These are phyloP conservation scores for Dermatophagoides farinae DNA, from an alignment of 1,140 invertebrate genomes.

Conservation along the genomic window DNA sequence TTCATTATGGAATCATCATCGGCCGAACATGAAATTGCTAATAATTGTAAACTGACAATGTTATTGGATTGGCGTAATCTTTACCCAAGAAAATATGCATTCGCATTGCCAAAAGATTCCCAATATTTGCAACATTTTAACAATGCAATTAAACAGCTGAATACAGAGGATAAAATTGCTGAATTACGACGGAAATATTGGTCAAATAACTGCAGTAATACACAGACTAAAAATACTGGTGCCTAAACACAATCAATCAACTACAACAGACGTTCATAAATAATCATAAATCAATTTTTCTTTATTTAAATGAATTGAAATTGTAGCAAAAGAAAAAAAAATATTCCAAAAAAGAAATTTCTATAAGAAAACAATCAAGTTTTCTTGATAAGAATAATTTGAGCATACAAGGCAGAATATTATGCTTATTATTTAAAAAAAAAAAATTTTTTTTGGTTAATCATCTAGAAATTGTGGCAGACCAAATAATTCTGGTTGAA, in stretches of 20 bases:
- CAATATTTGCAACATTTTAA: not conserved
- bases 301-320: too few species aligned
- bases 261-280: too few species aligned
- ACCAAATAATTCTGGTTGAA: conserved; percentile 9
- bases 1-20: not conserved
- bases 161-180: not conserved
- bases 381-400: too few species aligned
- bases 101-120: conserved; percentile 2
- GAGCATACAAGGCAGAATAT: too few species aligned
- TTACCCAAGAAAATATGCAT: not conserved
- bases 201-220: not conserved
- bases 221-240: not conserved
- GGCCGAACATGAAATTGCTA: not conserved
- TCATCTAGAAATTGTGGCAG: not conserved
- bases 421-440: too few species aligned
- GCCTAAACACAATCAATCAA: not conserved
- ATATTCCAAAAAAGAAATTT: too few species aligned
- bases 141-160: conserved; percentile 2
- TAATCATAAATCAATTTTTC: too few species aligned
- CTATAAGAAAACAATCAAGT: too few species aligned
- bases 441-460: too few species aligned
- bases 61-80: not conserved
- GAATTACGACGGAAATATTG: not conserved
- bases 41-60: conserved; percentile 1
- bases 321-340: too few species aligned